Base-by-base conservation (phyloP, 1,140 invertebrate genomes). In the Solenopsis invicta region DNA sequence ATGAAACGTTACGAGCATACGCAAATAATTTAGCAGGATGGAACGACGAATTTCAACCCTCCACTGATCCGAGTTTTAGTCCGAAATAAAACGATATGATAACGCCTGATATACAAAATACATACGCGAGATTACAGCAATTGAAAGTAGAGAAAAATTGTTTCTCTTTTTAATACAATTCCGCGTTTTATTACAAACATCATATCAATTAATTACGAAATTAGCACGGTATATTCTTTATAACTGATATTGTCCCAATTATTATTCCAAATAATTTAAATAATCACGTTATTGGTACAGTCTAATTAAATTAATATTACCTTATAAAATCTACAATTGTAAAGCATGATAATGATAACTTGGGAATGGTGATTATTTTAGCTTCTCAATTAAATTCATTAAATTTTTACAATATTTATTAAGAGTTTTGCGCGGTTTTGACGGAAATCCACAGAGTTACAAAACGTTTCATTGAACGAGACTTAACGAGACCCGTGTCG, bases 1-100 rank as follows among this genome's bases (percentile, higher is more conserved):
- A 84, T 84, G 69, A 84, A 84, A 84, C 59, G 80, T 45, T 75
- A 56, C 80, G 54, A 75, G 69, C 80, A 62, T 84, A 74, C 54
- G 41, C 59, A 84, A 84, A 84, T 84, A 84, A 84, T 84, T 84
- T 37, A 74, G 52, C 54, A 34, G 67, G 52, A 82, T 61, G 80
- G 67, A 74, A 75, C 69, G 80, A 72, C 80, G 69, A 84, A 61
- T 75, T 84, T 84, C 69, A 75, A 75, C 80, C 45, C 29, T 75
- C 56, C 41, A 34, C 69, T 75, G 80, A 62, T 84, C 54, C 69
- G 80, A 74, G 29, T 75, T 74, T 61, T 50, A 72, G 52, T 34
- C 9, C 9, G 18, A 29, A 75, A 84, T 84, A 50, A 84, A 84
- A 54, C 18, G 24, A 61, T 72, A 74, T 61, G 24, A 81, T 81